Evolutionary conservation across 2,888 invertebrate genomes (phyloP).

Genomic region (Drosophila macrospina): DNA sequence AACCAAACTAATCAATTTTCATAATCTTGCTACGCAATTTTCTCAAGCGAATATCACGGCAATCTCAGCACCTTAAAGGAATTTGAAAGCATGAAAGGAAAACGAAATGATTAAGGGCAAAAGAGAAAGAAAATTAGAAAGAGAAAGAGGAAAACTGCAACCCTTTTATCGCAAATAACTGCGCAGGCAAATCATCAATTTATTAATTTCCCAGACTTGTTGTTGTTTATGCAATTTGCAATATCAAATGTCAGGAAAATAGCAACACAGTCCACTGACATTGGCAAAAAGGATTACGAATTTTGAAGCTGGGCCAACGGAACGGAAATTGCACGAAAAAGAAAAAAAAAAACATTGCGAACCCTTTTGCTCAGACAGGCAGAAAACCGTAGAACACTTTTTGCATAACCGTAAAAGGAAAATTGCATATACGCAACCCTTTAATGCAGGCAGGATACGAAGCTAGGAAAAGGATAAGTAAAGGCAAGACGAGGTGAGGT

Average conservation of each 20-base stretch:
- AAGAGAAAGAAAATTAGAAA: constrained; percentile 2
- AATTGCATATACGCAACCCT: constrained; percentile 63
- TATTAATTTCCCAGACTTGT: constrained; percentile 73
- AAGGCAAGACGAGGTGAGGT: constrained; percentile 1
- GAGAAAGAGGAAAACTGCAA: constrained; percentile 33
- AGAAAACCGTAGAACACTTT: constrained; percentile 71
- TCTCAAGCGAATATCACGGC: constrained; percentile 28
- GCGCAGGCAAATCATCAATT: constrained; percentile 53
- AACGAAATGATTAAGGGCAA: constrained; percentile 5
- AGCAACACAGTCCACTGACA: constrained; percentile 39
- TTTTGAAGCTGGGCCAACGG: constrained; percentile 42
- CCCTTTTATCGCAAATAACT: constrained; percentile 53
- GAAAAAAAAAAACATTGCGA: constrained; percentile 11
- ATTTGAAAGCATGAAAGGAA: constrained; percentile 18
- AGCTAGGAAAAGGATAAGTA: constrained; percentile 11
- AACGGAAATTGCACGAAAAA: constrained; percentile 24
- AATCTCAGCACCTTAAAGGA: constrained; percentile 34
- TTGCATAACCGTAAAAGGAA: constrained; percentile 39
- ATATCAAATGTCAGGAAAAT: constrained; percentile 70
- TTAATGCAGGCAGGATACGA: constrained; percentile 32
- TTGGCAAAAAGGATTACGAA: constrained; percentile 65
- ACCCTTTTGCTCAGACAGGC: constrained; percentile 68
- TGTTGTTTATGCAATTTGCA: constrained; percentile 73
- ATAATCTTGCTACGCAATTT: constrained; percentile 24
- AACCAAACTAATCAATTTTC: constrained; percentile 26